Base-by-base conservation (phyloP, 2,113 vertebrate species). In the Jacana jacana region DNA sequence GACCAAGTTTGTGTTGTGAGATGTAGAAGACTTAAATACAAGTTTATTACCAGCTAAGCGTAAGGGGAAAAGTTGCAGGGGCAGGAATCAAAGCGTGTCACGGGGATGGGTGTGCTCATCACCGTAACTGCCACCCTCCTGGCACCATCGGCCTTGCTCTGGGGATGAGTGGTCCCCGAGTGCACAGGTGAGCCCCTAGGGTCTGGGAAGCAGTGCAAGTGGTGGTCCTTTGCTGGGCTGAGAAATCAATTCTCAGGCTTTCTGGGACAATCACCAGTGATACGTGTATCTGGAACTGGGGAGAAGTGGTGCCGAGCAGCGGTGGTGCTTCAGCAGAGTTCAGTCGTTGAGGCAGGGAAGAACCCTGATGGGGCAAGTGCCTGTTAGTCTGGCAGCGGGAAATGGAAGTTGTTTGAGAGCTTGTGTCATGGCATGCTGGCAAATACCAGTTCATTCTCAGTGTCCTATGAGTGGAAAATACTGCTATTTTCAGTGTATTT, bases 41-140 rank as follows among this genome's bases (percentile, higher is more conserved):
- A 48, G 20, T 10, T 20, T 78, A 22, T 35, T 55, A 30, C 31
- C 25, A 37, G 11, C 25, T 35, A 22, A 23, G 33, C 8, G 11
- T 66, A 61, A 82, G 7, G 14, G 40, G 19, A 15, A 22, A 49
- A 46, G 18, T 55, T 18, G 9, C 24, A 35, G 40, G 11, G 33
- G 8, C 30, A 37, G 27, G 9, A 23, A 42, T 35, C 17, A 25
- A 1, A 25, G 3, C 3, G 2, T 17, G 16, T n/a, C 24, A 6
- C 24, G 58, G 20, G 28, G 44, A 35, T 42, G 20, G 33, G 13
- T 28, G 25, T 65, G 42, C 39, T 49, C 18, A 16, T 40, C 28
- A 15, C n/a, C 0, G 0, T 37, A 58, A 14, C 39, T 63, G 37
- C 35, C 16, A 7, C 13, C 2, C 9, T 66, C 11, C 16, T 46